A percentile compares a stretch with the other conserved stretches of the same genome.
Conservation (phyloP, 1,140 invertebrate genomes). For the Hylyphantes graminicola region DNA sequence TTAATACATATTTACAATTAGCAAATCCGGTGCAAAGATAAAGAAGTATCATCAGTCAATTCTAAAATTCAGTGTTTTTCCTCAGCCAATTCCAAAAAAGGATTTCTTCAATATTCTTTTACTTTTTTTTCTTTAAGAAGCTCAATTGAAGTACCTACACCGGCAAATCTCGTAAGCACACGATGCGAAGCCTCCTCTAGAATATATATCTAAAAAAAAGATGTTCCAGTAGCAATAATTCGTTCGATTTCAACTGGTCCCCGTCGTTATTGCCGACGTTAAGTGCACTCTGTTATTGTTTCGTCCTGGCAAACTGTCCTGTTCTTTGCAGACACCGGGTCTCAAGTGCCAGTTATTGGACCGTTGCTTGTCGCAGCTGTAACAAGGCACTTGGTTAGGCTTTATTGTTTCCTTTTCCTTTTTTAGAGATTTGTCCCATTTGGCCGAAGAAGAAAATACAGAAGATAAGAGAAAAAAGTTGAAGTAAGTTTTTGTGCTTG, state of each 20-base stretch:
- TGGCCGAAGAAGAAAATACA: neutral
- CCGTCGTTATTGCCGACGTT: conserved; percentile 48
- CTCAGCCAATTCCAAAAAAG: too few relatives aligned
- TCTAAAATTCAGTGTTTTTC: too few relatives aligned
- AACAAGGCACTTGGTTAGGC: conserved; percentile 27
- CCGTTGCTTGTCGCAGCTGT: conserved; percentile 44
- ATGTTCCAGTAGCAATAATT: conserved; percentile 40
- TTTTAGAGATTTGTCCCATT: neutral
- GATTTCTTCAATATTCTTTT: too few relatives aligned
- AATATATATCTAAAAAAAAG: neutral
- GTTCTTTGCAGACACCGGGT: conserved; percentile 16
- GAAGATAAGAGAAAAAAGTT: neutral
- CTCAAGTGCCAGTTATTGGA: conserved; percentile 45
- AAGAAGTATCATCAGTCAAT: too few relatives aligned
- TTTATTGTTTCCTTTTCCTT: conserved; percentile 22
- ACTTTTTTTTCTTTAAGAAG: too few relatives aligned
- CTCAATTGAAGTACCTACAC: too few relatives aligned
- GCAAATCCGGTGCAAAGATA: too few relatives aligned
- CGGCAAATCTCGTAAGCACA: too few relatives aligned
- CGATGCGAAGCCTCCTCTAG: too few relatives aligned
- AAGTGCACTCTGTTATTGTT: conserved; percentile 47
- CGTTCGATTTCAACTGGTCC: conserved; percentile 38
- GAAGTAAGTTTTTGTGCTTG: neutral
- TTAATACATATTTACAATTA: too few relatives aligned
- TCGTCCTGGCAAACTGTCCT: conserved; percentile 38